phyloP scores from a whole-genome alignment of 2,888 invertebrate genomes.

The Amphipoea lucens region DNA sequence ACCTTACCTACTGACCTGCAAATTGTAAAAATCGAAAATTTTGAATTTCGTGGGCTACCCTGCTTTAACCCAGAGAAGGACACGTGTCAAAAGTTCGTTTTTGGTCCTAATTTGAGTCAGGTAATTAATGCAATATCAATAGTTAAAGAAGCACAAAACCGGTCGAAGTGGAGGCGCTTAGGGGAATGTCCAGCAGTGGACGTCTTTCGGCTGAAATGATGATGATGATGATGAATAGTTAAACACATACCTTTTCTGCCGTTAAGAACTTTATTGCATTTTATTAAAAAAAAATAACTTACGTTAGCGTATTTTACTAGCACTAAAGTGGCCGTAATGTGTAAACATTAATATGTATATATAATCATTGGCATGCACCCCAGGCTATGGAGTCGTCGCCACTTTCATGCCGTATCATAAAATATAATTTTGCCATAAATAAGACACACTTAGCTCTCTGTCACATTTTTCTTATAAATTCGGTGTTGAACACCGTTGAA shows the following conservation, averaged over 20 bases:
- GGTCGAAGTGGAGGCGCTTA: too few species aligned
- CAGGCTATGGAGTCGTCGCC: not conserved
- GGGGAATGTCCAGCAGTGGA: too few species aligned
- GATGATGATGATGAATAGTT: too few species aligned
- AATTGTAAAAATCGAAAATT: not conserved
- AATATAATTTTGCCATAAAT: constrained; percentile 32
- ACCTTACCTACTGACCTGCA: not conserved
- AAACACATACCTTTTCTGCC: not conserved
- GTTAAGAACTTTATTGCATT: not conserved
- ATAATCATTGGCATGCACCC: constrained; percentile 12
- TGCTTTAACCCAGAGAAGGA: not conserved
- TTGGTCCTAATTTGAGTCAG: not conserved
- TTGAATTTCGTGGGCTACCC: not conserved
- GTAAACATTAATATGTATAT: constrained; percentile 21
- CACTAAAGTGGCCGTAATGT: constrained; percentile 18
- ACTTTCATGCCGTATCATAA: constrained; percentile 13
- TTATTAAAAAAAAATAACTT: not conserved
- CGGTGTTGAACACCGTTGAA: not conserved
- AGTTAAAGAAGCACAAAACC: too few species aligned
- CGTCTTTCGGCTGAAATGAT: too few species aligned
- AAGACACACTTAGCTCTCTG: constrained; percentile 8
- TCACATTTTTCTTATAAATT: constrained; percentile 12
- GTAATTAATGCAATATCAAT: not conserved
- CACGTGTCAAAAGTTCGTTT: not conserved
- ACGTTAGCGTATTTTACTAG: not conserved